These are phyloP conservation scores for Brachypodius melanocephalos DNA, from an alignment of 2,113 vertebrate species.

Conservation along the genomic window DNA sequence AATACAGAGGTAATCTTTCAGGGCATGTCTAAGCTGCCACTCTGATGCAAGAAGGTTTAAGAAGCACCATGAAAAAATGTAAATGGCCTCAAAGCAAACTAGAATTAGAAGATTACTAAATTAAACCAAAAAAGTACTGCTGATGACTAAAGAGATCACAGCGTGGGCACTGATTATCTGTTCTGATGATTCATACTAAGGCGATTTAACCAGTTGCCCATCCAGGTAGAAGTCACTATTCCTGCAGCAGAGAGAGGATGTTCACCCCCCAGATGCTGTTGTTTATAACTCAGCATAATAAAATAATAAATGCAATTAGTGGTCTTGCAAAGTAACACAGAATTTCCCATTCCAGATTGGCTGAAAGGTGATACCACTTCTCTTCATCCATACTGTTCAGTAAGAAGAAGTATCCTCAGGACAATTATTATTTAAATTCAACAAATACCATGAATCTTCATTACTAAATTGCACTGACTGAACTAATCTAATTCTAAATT, in stretches of 20 bases:
- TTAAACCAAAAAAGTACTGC: background rate
- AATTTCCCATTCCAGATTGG: background rate
- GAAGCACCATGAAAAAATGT: background rate
- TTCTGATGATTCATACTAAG: background rate
- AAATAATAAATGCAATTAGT: background rate
- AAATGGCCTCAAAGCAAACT: background rate
- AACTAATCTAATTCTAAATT: background rate
- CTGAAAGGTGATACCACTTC: background rate
- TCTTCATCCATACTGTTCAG: background rate
- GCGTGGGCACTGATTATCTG: background rate
- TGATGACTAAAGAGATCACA: background rate
- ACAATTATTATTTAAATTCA: background rate
- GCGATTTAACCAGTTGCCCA: background rate
- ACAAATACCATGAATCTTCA: constrained; percentile 2
- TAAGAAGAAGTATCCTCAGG: background rate
- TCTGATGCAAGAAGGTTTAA: background rate
- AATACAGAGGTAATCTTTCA: background rate
- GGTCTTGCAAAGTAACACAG: background rate
- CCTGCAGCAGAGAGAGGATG: background rate
- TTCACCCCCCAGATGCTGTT: background rate
- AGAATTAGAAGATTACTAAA: background rate
- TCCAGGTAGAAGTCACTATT: background rate
- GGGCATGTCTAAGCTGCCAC: background rate
- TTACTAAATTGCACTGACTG: constrained; percentile 5
- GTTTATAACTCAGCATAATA: background rate